phyloP scores from a whole-genome alignment of 2,113 vertebrate species.

The Centropus unirufus region DNA sequence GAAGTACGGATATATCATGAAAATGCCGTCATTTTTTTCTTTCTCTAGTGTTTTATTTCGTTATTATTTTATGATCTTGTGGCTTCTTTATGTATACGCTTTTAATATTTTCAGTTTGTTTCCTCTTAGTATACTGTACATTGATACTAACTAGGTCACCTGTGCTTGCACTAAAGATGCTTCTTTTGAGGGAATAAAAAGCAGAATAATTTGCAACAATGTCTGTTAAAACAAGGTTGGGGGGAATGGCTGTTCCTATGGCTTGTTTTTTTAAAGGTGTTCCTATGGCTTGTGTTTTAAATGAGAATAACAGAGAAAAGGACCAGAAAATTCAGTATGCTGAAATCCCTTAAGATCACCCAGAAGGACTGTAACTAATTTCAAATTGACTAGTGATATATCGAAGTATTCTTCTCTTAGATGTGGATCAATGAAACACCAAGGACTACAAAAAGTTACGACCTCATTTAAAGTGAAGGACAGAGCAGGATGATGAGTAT shows the following conservation, averaged over 20 bases:
- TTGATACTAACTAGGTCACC: neutral
- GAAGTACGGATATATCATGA: neutral
- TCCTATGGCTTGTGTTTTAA: neutral
- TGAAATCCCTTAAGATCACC: neutral
- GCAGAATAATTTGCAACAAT: neutral
- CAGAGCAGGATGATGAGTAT: neutral
- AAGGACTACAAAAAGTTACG: neutral
- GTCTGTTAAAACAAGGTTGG: neutral
- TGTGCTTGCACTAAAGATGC: neutral
- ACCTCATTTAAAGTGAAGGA: neutral
- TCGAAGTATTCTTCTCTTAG: neutral
- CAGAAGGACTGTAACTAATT: conserved; percentile 18
- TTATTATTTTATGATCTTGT: neutral
- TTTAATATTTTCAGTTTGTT: neutral
- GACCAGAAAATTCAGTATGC: neutral
- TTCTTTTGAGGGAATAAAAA: rapidly evolving
- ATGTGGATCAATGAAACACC: neutral
- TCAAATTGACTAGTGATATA: neutral
- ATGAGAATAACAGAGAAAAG: neutral
- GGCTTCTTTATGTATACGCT: neutral
- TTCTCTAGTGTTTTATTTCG: neutral
- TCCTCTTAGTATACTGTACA: neutral
- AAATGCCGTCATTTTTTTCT: neutral
- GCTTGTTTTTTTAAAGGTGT: neutral
- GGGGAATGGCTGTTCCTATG: neutral